phyloP scores from a whole-genome alignment of 2,888 invertebrate species.

The Drosophila nr. medialis region DNA sequence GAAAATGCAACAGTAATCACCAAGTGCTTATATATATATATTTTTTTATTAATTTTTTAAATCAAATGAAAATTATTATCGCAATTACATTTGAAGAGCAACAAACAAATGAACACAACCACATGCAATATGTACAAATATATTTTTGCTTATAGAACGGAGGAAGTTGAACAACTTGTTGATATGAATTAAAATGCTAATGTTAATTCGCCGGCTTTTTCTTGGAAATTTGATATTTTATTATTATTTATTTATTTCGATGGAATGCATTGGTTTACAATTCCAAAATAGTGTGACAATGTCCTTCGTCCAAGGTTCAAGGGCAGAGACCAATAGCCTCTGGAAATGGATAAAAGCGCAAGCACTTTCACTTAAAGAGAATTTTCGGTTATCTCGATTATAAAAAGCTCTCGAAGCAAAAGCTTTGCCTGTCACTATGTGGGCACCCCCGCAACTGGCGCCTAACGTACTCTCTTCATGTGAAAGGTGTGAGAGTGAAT shows the following conservation, averaged over 20 bases:
- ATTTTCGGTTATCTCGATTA: slow-evolving; percentile 18
- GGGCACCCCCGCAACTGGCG: slow-evolving; percentile 39
- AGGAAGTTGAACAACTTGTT: slow-evolving; percentile 11
- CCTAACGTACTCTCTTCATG: slow-evolving; percentile 50
- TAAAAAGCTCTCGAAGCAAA: slow-evolving; percentile 39
- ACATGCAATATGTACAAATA: neutral
- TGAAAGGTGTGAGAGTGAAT: slow-evolving; percentile 21
- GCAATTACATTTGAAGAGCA: slow-evolving; percentile 8
- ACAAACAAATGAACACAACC: slow-evolving; percentile 1
- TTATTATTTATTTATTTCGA: too few relatives aligned
- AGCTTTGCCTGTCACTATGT: slow-evolving; percentile 55
- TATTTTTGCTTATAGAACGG: neutral
- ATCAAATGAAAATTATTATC: slow-evolving; percentile 37
- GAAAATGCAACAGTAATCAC: slow-evolving; percentile 63
- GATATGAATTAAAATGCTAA: slow-evolving; percentile 34
- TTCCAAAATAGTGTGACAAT: slow-evolving; percentile 26
- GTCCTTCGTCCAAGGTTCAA: slow-evolving; percentile 59
- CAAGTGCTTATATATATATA: slow-evolving; percentile 25
- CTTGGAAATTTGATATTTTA: too few relatives aligned
- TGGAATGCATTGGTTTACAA: neutral
- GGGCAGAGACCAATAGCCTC: slow-evolving; percentile 46
- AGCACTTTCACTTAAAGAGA: slow-evolving; percentile 48
- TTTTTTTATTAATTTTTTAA: slow-evolving; percentile 26
- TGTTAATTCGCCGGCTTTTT: too few relatives aligned
- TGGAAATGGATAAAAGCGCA: slow-evolving; percentile 11